Evolutionary conservation across 2,888 invertebrate genomes (phyloP), one percentile per base, ranked within the genome.

Genomic region (Ramazzottius varieornatus): DNA sequence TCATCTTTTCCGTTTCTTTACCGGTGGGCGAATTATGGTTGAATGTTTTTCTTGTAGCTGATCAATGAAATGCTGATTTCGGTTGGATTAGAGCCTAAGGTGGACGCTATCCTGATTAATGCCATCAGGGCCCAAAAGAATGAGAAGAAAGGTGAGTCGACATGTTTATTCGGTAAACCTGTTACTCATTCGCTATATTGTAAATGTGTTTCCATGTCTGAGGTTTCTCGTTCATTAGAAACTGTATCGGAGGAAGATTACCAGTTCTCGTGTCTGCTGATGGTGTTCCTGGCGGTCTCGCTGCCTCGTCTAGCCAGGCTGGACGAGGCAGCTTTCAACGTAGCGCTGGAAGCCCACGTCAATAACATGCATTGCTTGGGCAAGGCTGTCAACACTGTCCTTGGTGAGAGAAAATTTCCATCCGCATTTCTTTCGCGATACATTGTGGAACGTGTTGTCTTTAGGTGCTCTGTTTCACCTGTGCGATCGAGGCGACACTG

Each of bases 291-390:
- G 0, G 96, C 98, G 0, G 93, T 98, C 24, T 91, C 94, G 0
- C 85, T 98, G 70, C 96, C 96, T 1, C 87, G 90, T 75, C 80
- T 98, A 65, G 93, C 96, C 1, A 82, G 86, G 67, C 86, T 84
- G 71, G 93, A 94, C 67, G 84, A 83, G 65, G 89, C 92, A 0
- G 88, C 73, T 66, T 78, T 73, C 71, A 76, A 74, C 67, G 75
- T 78, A 24, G 70, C 73, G 2, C 71, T 78, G 16, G 86, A 88
- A 79, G 93, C 92, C 0, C 94, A 98, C 74, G 84, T 89, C n/a
- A 98, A 99, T 78, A 99, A 99, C 75, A 91, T 90, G 68, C 98
- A 99, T 75, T 98, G 98, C 74, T 86, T 99, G 82, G 92, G 96
- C 1, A 83, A 89, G 63, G 93, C 94, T 0, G 87, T 96, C 46